Evolutionary conservation across 2,888 invertebrate species (phyloP), one percentile per base, ranked within the genome.

Genomic region (Siphlonurus alternatus): DNA sequence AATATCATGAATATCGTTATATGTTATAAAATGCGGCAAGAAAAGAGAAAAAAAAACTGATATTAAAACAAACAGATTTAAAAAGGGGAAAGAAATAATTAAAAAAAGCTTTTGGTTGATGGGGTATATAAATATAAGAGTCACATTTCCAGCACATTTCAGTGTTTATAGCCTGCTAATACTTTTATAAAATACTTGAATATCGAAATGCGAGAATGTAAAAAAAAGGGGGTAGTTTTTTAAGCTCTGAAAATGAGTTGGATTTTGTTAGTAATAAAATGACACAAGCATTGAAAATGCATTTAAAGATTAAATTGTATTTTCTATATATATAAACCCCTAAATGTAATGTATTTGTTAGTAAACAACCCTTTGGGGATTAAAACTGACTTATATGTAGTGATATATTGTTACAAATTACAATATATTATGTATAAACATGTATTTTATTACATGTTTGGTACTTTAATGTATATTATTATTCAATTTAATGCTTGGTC

Each of bases 61-160:
- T 65, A 65, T 66, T 66, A 63, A 67, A 68, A 67, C 65, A 64
- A 20, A 65, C 67, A 63, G 63, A 63, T 64, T 65, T 62, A 53
- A 63, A 62, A 63, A 64, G 53, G 59, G 60, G 18, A 60, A 62
- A 61, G 53, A 65, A 38, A 59, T 63, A 53, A 66, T 62, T 22
- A 54, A 64, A 61, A 65, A 67, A 66, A 66, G 65, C 66, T 38
- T 38, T 38, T 38, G 38, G 5, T 10, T 38, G 38, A 10, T 38
- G 38, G 38, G 38, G 38, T 38, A 38, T 38, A 38, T 10, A 38
- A 38, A 38, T 10, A 38, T 38, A n/a, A n/a, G n/a, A n/a, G 38
- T 38, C 38, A 15, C 15, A 38, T 38, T 38, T n/a, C n/a, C n/a
- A n/a, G n/a, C n/a, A n/a, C n/a, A n/a, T 38, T 38, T 10, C 38